Percentiles rank a stretch among this genome's conserved stretches.
Evolutionary conservation across 2,113 vertebrate genomes (phyloP).

Genomic region (Tor tambroides): DNA sequence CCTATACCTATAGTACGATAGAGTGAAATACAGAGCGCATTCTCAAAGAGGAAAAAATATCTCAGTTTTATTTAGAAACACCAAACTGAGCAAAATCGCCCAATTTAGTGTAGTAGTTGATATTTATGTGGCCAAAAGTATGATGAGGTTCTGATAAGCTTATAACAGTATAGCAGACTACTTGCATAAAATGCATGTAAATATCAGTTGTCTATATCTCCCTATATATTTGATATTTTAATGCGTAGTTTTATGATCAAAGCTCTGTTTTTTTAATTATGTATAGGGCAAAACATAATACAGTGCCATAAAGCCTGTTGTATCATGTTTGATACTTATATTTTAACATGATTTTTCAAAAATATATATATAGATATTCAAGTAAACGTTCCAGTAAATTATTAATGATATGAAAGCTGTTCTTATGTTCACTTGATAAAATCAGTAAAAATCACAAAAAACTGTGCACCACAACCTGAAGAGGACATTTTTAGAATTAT

Average conservation of each 20-base stretch:
- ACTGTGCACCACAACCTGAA: background rate
- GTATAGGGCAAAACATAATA: background rate
- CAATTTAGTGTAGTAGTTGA: background rate
- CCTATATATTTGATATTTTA: background rate
- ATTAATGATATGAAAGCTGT: too few relatives aligned
- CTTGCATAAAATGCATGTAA: background rate
- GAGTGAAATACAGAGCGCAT: background rate
- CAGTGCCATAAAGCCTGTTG: background rate
- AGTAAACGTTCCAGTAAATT: too few relatives aligned
- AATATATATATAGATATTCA: too few relatives aligned
- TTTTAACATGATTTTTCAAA: background rate
- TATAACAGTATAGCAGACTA: background rate
- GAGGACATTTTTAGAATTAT: background rate
- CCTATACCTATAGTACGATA: background rate
- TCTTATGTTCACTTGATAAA: background rate
- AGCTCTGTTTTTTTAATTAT: too few relatives aligned
- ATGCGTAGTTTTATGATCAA: background rate
- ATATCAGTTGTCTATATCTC: background rate
- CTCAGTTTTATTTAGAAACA: background rate
- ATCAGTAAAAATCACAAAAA: background rate
- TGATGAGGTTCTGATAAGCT: background rate
- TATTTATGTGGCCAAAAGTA: background rate
- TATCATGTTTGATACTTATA: too few relatives aligned
- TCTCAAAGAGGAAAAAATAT: too few relatives aligned
- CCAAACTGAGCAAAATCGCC: background rate